These are phyloP conservation scores for Dolichoris vasculosae DNA, from an alignment of 1,140 invertebrate species.

Conservation along the genomic window DNA sequence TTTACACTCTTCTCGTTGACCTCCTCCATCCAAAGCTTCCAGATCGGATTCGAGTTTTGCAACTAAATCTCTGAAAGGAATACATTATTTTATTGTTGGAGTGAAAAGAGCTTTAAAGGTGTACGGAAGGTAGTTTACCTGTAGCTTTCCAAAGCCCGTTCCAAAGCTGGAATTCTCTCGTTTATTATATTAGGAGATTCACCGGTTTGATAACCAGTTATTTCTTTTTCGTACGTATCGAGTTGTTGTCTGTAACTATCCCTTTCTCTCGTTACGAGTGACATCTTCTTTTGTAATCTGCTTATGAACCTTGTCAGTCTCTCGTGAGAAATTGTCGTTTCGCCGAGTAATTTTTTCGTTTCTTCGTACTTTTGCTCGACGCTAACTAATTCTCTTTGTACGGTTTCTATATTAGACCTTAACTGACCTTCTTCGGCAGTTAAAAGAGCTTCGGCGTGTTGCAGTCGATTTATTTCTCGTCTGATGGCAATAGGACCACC, in stretches of 20 bases:
- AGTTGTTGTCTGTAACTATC: constrained; percentile 85
- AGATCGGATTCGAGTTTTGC: constrained; percentile 80
- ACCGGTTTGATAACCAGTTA: constrained; percentile 70
- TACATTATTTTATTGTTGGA: constrained; percentile 21
- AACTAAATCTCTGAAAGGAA: constrained; percentile 77
- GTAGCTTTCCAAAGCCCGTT: constrained; percentile 67
- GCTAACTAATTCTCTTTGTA: constrained; percentile 61
- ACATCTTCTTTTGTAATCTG: constrained; percentile 75
- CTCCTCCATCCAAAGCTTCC: constrained; percentile 63
- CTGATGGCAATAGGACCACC: constrained; percentile 64
- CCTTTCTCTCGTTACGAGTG: constrained; percentile 83
- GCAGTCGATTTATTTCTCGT: constrained; percentile 69
- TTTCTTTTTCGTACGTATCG: constrained; percentile 88
- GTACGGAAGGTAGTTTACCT: constrained; percentile 59
- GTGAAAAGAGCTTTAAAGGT: background rate
- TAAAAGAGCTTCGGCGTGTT: constrained; percentile 66
- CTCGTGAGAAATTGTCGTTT: constrained; percentile 64
- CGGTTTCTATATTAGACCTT: constrained; percentile 63
- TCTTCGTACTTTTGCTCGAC: constrained; percentile 66
- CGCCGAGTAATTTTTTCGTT: constrained; percentile 63
- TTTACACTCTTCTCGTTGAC: constrained; percentile 61
- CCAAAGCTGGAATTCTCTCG: constrained; percentile 66
- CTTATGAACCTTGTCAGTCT: constrained; percentile 72
- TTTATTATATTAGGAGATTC: constrained; percentile 57
- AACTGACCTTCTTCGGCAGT: constrained; percentile 68